Conservation (phyloP, 2,113 vertebrate genomes). For the Corythornis vintsioides region DNA sequence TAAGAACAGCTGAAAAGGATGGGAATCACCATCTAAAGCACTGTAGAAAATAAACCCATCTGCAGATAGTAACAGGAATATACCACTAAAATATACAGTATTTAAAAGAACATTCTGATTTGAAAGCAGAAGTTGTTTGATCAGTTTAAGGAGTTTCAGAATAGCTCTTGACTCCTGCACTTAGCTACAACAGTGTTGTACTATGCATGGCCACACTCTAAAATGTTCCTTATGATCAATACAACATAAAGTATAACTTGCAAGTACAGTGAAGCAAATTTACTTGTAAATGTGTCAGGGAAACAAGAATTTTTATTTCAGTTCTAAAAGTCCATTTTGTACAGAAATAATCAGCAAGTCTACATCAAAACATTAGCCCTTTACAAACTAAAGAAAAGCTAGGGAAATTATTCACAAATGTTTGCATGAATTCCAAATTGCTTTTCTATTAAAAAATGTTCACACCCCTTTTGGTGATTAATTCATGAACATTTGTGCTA, state of each 20-base stretch:
- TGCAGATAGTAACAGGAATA: background rate
- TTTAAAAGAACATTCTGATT: background rate
- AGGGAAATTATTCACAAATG: slow-evolving; percentile 46
- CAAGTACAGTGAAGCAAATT: background rate
- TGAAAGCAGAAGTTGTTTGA: background rate
- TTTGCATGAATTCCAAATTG: slow-evolving; percentile 60
- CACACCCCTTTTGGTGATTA: slow-evolving; percentile 65
- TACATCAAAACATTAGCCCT: background rate
- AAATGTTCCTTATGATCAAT: background rate
- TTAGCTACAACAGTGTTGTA: background rate
- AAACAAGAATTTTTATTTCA: background rate
- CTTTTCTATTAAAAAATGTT: slow-evolving; percentile 54
- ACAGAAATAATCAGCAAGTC: background rate
- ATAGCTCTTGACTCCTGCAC: background rate
- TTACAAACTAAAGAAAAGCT: background rate
- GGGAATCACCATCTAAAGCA: background rate
- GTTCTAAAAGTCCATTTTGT: background rate
- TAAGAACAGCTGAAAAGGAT: background rate
- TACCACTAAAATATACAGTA: background rate
- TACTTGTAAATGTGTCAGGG: background rate
- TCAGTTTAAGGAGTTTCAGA: background rate
- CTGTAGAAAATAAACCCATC: background rate
- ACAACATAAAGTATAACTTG: background rate
- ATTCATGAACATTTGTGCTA: slow-evolving; percentile 69
- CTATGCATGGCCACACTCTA: background rate